A percentile compares a stretch with the other conserved stretches of the same genome.
These are phyloP conservation scores for Leucoraja ocellata DNA, from an alignment of 2,797 vertebrate species.

Conservation along the genomic window DNA sequence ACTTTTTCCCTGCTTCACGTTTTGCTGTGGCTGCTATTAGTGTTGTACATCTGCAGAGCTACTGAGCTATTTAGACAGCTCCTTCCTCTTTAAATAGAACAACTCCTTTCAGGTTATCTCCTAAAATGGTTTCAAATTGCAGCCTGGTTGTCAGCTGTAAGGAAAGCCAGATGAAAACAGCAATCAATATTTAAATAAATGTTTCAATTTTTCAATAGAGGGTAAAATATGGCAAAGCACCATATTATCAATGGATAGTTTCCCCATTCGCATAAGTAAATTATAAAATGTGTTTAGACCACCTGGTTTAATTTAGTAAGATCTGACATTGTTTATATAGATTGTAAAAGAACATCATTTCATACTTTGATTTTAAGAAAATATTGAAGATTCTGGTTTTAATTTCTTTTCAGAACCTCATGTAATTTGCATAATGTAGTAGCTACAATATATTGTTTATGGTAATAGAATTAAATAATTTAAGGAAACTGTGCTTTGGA, in stretches of 20 bases:
- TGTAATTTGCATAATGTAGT: background rate
- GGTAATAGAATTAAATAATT: background rate
- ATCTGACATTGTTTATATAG: background rate
- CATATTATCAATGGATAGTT: background rate
- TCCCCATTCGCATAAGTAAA: background rate
- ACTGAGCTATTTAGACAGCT: background rate
- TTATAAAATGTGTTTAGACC: background rate
- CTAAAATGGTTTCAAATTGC: constrained; percentile 23
- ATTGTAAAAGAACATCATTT: background rate
- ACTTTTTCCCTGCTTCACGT: background rate
- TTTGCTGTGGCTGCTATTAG: background rate
- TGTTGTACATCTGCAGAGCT: background rate
- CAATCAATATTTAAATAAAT: background rate
- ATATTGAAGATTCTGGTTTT: background rate
- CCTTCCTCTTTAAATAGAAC: constrained; percentile 30
- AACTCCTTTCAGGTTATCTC: background rate
- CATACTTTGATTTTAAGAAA: background rate
- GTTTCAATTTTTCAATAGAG: background rate
- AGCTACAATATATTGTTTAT: background rate
- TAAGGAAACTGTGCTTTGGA: background rate
- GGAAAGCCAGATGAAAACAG: background rate
- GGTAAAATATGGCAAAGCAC: background rate
- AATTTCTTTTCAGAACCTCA: background rate
- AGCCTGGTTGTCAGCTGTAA: background rate
- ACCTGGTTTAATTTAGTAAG: background rate